A percentile compares a stretch with the other conserved stretches of the same genome.
Conservation (phyloP, 1,140 invertebrate genomes). For the Caligus rogercresseyi region DNA sequence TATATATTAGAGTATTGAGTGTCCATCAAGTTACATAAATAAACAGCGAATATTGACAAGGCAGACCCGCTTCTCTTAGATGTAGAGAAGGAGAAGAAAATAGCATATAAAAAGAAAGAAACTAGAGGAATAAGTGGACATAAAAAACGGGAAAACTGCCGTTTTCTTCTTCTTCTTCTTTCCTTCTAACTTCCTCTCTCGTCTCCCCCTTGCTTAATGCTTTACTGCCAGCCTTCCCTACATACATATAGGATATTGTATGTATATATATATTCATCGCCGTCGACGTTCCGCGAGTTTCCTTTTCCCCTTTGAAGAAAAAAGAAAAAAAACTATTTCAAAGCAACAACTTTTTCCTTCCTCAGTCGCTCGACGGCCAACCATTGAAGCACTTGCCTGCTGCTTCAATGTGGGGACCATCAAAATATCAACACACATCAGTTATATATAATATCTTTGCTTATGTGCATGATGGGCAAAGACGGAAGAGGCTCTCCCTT, state of each 20-base stretch:
- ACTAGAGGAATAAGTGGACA: too few species aligned
- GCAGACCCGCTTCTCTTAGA: too few species aligned
- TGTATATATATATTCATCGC: too few species aligned
- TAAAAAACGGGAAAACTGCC: background rate
- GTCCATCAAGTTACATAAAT: too few species aligned
- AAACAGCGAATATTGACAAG: too few species aligned
- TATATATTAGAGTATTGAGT: too few species aligned
- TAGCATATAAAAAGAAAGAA: too few species aligned
- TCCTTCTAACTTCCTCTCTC: background rate
- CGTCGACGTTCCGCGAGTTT: background rate
- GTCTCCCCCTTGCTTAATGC: too few species aligned
- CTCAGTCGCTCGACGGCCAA: background rate
- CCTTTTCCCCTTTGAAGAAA: background rate
- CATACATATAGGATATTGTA: too few species aligned
- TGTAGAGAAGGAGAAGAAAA: too few species aligned
- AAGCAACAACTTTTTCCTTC: background rate
- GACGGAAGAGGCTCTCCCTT: background rate
- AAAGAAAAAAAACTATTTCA: background rate
- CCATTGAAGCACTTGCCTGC: background rate
- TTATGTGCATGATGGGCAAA: background rate
- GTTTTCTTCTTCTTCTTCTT: background rate
- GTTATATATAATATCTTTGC: too few species aligned
- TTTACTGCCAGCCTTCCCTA: too few species aligned
- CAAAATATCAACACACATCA: background rate
- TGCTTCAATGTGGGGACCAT: background rate